Evolutionary conservation across 2,797 vertebrate genomes (phyloP), one percentile per base, ranked within the genome.

Genomic region (Tokudaia muenninki): DNA sequence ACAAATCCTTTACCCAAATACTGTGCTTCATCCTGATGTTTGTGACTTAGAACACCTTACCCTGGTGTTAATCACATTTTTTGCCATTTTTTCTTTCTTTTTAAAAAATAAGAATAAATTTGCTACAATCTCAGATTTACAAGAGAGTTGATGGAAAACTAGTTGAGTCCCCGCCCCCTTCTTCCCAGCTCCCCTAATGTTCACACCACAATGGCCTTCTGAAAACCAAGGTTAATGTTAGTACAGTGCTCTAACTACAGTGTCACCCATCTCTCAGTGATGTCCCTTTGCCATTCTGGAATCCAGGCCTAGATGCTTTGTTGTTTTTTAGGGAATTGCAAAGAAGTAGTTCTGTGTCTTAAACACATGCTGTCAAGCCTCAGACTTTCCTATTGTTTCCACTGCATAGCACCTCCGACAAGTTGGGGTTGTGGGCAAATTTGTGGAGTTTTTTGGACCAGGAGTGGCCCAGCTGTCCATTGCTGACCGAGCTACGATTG

Each of bases 401-500:
- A 0, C 97, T 96, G 72, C 84, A 96, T 61, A 99, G 99, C 99
- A 99, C 37, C 98, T 99, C 93, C 98, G 99, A 52, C 99, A 99
- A 97, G 99, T 99, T 81, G 99, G 99, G 4, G 99, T 99, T 0
- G 99, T 99, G 80, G 99, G 99, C 26, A 99, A 99, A 98, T 99
- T 99, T 78, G 99, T 99, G 65, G 99, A 99, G 98, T 99, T 99
- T 96, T 99, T 99, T 8, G 99, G 99, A 41, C 99, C 99, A 0
- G 99, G 99, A 21, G 99, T 99, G n/a, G 98, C 99, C 92, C 99
- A 99, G 91, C 97, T 99, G 81, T 99, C 99, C 41, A 99, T 99
- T 63, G 99, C 99, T 44, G 99, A 99, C 98, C 98, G 99, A 96
- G 99, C 99, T 97, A 99, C 99, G 26, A 99, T 99, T 93, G 99